Evolutionary conservation across 2,888 invertebrate species (phyloP).

Genomic region (Temnothorax unifasciatus): DNA sequence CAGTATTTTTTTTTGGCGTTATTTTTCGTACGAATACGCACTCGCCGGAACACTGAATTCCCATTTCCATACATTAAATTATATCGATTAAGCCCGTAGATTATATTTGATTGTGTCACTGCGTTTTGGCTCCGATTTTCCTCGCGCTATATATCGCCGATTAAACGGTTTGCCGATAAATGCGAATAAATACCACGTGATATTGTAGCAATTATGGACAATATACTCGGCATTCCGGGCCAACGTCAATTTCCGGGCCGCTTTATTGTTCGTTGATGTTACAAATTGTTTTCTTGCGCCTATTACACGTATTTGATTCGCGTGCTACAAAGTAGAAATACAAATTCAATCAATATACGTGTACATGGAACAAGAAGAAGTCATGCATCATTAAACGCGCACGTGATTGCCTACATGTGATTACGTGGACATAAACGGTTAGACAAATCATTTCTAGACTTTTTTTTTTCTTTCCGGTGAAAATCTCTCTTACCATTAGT

Average conservation of each 20-base stretch:
- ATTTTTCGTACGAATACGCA: neutral
- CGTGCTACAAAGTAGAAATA: neutral
- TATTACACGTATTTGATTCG: neutral
- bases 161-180: constrained; percentile 16
- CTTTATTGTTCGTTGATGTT: neutral
- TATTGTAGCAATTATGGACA: neutral
- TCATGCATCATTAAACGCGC: neutral
- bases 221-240: neutral
- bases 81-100: neutral
- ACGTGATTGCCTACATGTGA: neutral
- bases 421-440: neutral
- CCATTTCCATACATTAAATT: neutral
- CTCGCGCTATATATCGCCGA: neutral
- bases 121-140: neutral
- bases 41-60: neutral
- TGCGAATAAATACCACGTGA: constrained; percentile 6
- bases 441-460: neutral
- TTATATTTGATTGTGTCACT: neutral
- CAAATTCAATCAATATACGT: neutral
- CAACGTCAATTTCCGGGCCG: neutral
- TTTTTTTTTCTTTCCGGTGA: neutral
- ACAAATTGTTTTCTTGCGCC: neutral
- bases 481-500: neutral
- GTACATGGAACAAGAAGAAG: neutral
- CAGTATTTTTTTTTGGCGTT: neutral